phyloP scores from a whole-genome alignment of 1,140 invertebrate species.

The Atta cephalotes region DNA sequence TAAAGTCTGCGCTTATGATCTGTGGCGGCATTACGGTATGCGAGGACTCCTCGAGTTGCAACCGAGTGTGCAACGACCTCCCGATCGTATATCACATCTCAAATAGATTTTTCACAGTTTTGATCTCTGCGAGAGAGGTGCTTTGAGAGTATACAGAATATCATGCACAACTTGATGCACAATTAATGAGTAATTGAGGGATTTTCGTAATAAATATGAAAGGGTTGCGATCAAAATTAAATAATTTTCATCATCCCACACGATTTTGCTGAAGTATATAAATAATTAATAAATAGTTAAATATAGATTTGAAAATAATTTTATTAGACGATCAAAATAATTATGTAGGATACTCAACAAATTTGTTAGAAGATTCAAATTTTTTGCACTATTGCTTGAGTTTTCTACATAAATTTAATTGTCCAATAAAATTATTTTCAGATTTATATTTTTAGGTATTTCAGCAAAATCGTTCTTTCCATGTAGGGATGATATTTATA shows the following conservation, averaged over 20 bases:
- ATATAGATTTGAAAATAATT: too few relatives aligned
- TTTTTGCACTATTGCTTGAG: too few relatives aligned
- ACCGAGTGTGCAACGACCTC: neutral
- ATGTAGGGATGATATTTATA: neutral
- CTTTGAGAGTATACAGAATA: neutral
- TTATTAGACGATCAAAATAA: too few relatives aligned
- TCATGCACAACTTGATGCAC: neutral
- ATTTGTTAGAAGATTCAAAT: too few relatives aligned
- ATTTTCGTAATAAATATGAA: neutral
- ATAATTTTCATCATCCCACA: neutral
- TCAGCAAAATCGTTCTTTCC: neutral
- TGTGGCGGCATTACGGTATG: conserved; percentile 30
- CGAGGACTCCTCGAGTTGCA: conserved; percentile 31
- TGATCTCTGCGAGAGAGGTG: neutral
- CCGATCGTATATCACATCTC: conserved; percentile 15
- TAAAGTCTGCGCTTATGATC: conserved; percentile 65
- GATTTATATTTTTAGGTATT: too few relatives aligned
- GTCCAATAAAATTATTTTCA: too few relatives aligned
- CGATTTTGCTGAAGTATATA: too few relatives aligned
- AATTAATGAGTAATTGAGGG: neutral
- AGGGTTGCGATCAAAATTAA: neutral
- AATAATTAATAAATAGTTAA: too few relatives aligned
- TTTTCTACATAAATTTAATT: too few relatives aligned
- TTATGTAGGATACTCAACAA: too few relatives aligned
- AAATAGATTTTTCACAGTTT: neutral